These are phyloP conservation scores for Entomyzon cyanotis DNA, from an alignment of 2,113 vertebrate species.

Conservation along the genomic window DNA sequence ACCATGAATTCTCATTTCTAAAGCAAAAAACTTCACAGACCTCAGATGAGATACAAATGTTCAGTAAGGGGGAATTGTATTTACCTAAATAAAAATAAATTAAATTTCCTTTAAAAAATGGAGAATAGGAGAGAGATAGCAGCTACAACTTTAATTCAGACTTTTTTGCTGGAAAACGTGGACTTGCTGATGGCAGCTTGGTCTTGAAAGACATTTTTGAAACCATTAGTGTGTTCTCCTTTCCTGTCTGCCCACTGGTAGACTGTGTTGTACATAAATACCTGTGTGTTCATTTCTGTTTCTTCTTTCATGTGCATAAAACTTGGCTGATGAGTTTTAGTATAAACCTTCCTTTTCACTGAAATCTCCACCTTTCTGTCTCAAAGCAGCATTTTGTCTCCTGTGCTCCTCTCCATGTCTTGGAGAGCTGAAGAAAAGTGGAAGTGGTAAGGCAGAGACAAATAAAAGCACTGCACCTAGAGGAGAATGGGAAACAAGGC, in stretches of 20 bases:
- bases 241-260: neutral
- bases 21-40: neutral
- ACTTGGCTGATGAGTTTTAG: neutral
- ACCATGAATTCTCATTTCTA: neutral
- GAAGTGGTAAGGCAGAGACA: neutral
- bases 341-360: neutral
- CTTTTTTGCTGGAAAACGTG: neutral
- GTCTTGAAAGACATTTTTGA: neutral
- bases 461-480: neutral
- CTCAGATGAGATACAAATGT: neutral
- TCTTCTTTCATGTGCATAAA: neutral
- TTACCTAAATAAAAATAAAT: neutral
- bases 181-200: neutral
- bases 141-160: neutral
- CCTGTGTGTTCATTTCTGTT: neutral
- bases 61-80: neutral
- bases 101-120: neutral
- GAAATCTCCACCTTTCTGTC: neutral
- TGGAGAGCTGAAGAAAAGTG: neutral
- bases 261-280: neutral
- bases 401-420: neutral
- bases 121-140: neutral
- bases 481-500: fast-evolving
- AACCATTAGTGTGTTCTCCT: neutral
- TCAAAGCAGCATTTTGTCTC: neutral